Evolutionary conservation across 2,888 invertebrate genomes (phyloP).

Genomic region (Cephus pulcher): DNA sequence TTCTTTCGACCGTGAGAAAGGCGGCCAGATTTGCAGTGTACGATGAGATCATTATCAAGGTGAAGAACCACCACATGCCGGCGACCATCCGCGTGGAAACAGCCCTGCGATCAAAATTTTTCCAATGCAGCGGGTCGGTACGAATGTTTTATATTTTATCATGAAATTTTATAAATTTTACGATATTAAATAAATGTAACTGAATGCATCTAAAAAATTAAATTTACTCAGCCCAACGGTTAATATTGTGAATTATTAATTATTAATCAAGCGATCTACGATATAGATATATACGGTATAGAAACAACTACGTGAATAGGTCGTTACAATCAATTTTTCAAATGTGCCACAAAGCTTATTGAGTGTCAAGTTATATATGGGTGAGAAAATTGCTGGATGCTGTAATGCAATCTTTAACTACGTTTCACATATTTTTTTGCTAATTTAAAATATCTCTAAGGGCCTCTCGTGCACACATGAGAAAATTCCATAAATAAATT

Average conservation of each 20-base stretch:
- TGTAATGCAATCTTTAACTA: too few species aligned
- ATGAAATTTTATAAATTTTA: not conserved
- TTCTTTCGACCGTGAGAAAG: constrained; percentile 89
- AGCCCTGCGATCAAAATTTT: constrained; percentile 72
- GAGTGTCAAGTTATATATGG: too few species aligned
- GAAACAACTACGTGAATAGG: not conserved
- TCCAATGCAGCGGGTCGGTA: not conserved
- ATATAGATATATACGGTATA: not conserved
- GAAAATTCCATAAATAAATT: too few species aligned
- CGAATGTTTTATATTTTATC: not conserved
- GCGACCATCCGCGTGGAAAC: constrained; percentile 89
- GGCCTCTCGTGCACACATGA: too few species aligned
- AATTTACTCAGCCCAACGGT: not conserved
- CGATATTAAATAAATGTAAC: not conserved
- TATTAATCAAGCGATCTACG: not conserved
- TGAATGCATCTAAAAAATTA: not conserved
- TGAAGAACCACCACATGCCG: constrained; percentile 95
- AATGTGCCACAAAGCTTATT: too few species aligned
- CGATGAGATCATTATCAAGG: constrained; percentile 90
- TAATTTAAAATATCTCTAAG: too few species aligned
- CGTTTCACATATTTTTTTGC: too few species aligned
- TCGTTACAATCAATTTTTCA: not conserved
- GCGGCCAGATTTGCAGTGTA: constrained; percentile 96
- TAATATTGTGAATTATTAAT: not conserved
- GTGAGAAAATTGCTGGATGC: too few species aligned